A percentile compares a stretch with the other conserved stretches of the same genome.
These are phyloP conservation scores for Nomada ruficornis DNA, from an alignment of 2,888 invertebrate species.

Conservation along the genomic window DNA sequence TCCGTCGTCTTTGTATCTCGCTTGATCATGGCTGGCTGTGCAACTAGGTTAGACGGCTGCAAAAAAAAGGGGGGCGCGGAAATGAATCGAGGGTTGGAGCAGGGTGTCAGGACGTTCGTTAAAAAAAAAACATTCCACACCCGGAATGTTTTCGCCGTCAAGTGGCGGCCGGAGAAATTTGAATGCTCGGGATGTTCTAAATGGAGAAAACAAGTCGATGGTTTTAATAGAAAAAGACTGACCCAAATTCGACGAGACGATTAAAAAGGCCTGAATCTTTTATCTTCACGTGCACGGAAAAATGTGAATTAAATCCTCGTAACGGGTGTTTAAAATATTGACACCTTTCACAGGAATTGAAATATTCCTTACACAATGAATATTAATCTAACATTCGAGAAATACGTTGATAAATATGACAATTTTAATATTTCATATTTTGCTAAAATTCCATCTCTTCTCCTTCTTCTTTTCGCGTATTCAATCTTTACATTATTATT, in stretches of 20 bases:
- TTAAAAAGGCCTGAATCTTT: not conserved
- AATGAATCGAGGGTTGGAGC: slow-evolving; percentile 2
- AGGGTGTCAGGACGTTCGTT: slow-evolving; percentile 1
- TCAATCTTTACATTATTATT: no score
- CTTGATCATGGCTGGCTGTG: slow-evolving; percentile 24
- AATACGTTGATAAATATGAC: no score
- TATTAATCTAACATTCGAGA: no score
- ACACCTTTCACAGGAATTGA: no score
- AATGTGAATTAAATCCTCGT: no score
- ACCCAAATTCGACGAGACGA: not conserved
- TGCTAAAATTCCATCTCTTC: no score
- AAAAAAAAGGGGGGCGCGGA: slow-evolving; percentile 3
- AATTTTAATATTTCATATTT: no score
- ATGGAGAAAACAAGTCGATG: slow-evolving; percentile 1
- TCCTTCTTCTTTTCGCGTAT: no score
- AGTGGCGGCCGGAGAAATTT: slow-evolving; percentile 12
- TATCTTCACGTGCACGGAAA: not conserved
- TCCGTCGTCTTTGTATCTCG: slow-evolving; percentile 7
- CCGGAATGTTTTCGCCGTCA: slow-evolving; percentile 11
- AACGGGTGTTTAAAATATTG: no score
- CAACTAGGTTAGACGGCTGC: slow-evolving; percentile 21
- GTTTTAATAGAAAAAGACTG: not conserved
- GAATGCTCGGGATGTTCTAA: not conserved
- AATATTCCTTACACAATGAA: no score
- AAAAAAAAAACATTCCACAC: not conserved